Conservation (phyloP, 2,797 vertebrate species). For the Acrossocheilus fasciatus region DNA sequence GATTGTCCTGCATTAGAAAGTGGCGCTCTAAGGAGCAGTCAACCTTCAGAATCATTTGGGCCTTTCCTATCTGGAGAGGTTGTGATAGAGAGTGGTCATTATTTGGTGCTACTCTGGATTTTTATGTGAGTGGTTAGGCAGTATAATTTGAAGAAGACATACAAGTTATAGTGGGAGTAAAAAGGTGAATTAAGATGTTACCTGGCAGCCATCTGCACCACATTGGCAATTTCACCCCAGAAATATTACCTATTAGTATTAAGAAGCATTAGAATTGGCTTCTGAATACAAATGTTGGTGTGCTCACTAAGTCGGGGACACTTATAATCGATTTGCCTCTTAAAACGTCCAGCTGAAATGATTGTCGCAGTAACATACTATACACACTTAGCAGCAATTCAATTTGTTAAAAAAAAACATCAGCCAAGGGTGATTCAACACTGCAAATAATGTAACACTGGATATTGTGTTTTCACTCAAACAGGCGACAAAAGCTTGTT, state of each 20-base stretch:
- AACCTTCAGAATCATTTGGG: conserved; percentile 25
- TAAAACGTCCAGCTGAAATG: conserved; percentile 26
- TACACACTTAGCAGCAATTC: background rate
- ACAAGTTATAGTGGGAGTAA: conserved; percentile 26
- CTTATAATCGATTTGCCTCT: conserved; percentile 29
- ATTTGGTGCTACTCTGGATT: conserved; percentile 34
- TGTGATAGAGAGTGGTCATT: conserved; percentile 38
- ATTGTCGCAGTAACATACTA: background rate
- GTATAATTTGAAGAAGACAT: conserved; percentile 30
- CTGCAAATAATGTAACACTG: conserved; percentile 3
- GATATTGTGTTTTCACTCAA: background rate
- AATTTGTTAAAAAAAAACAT: conserved; percentile 26
- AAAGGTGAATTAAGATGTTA: conserved; percentile 11
- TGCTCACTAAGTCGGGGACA: conserved; percentile 6
- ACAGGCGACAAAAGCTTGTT: background rate
- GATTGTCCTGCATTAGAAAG: conserved; percentile 44
- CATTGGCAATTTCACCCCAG: conserved; percentile 17
- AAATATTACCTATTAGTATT: conserved; percentile 37
- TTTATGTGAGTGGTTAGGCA: background rate
- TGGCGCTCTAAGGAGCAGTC: conserved; percentile 38
- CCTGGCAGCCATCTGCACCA: conserved; percentile 4
- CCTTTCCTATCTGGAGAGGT: conserved; percentile 1
- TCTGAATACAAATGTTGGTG: conserved; percentile 20
- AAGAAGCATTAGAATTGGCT: conserved; percentile 13
- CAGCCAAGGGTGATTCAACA: background rate